Base-by-base conservation (phyloP, 2,113 vertebrate species). In the Xyrauchen texanus region DNA sequence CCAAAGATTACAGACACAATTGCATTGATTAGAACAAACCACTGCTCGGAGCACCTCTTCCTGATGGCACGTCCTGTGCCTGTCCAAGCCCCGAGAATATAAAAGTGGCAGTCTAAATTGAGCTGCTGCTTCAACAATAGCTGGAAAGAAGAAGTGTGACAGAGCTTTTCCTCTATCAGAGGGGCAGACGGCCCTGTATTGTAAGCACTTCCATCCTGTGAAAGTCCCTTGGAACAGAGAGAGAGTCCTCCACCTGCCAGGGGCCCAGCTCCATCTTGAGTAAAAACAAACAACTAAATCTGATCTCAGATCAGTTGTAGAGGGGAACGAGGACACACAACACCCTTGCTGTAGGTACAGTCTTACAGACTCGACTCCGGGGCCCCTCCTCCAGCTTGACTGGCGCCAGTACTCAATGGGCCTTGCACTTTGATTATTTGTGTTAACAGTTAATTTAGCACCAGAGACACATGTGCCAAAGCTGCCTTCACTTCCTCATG, bases 401-500 rank as follows among this genome's bases (percentile, higher is more conserved):
- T 97, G 96, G 96, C 96, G 96, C 96, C 97, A 98, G 96, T 87
- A 91, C 95, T 96, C 91, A 92, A 95, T 94, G 93, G 95, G 93
- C 93, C 95, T 94, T 95, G 94, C 94, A 94, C 96, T 98, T 97
- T 97, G 96, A 98, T 99, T 98, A 98, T 98, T 98, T 98, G 96
- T 97, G 96, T 98, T 98, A 98, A 97, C 96, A 98, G 97, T 96
- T 98, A 96, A 98, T 99, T 97, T 98, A 98, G 96, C 95, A 93
- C 96, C 90, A 85, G 78, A 93, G 95, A 95, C 97, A 96, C 94
- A 95, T 96, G 95, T 96, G 96, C 96, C 95, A 95, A 96, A 95
- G 94, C 94, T 95, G 95, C 94, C 94, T 95, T 94, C 93, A 94
- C 95, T 98, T 98, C 95, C 95, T 97, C 90, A 92, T 93, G 94